Evolutionary conservation across 2,797 vertebrate genomes (phyloP), one percentile per base, ranked within the genome.

Genomic region (Otolemur crassicaudatus): DNA sequence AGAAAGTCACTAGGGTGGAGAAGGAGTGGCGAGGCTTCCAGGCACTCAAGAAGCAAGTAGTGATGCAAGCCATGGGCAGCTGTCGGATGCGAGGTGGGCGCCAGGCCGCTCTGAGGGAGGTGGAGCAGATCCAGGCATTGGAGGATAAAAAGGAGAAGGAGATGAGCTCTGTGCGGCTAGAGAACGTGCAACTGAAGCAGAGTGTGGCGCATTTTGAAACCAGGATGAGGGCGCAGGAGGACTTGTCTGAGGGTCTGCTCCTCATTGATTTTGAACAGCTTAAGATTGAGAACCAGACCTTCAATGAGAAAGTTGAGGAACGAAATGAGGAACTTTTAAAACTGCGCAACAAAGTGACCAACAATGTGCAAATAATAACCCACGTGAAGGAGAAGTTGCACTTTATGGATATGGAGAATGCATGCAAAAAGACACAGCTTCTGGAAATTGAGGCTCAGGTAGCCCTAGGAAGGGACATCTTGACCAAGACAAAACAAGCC

Each of bases 381-480:
- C 99, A 99, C 3, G 9, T 99, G 14, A 99, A 98, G 95, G 99
- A 99, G 88, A 99, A 99, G 97, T 92, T 99, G 11, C 96, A 98
- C 91, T 98, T 98, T 60, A 91, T 98, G 53, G 98, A 99, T 81
- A 90, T 19, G 17, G 98, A 99, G 93, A 98, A 99, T 10, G 53
- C 95, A n/a, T 23, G 49, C 43, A 98, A 98, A 60, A 98, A 82
- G 60, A 87, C 97, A 0, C 97, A 98, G 73, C 98, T 99, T 80
- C 88, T 86, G 4, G 86, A 98, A 7, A 5, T 98, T 0, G 98
- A 99, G 75, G 92, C 49, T 0, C 0, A 34, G 27, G 94, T 99
- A 96, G 97, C 98, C 8, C 96, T 77, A 10, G 98, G 97, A 87
- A 98, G 98, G 94, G 98, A 99, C 3, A 2, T 96, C 22, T 92